These are phyloP conservation scores for Brachyopa scutellaris DNA, from an alignment of 2,888 invertebrate species.

Conservation along the genomic window DNA sequence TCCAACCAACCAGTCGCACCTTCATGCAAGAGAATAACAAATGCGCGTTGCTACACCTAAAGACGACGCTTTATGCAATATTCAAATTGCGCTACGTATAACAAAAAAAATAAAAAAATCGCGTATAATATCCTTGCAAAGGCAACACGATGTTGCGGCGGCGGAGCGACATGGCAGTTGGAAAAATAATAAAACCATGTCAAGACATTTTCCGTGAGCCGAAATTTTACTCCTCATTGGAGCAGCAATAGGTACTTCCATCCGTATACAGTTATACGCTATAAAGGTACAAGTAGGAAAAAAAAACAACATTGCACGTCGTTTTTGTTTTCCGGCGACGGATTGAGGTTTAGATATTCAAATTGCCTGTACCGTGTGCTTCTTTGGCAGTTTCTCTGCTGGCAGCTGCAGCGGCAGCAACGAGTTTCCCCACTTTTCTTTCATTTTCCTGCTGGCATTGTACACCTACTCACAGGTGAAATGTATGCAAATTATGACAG, in stretches of 20 bases:
- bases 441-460: slow-evolving; percentile 28
- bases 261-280: too few relatives aligned
- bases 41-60: slow-evolving; percentile 5
- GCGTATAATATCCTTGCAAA: slow-evolving; percentile 31
- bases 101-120: too few relatives aligned
- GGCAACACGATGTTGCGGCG: background rate
- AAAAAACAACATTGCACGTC: slow-evolving; percentile 14
- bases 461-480: slow-evolving; percentile 54
- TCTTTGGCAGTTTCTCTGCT: slow-evolving; percentile 4
- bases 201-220: slow-evolving; percentile 40
- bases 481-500: slow-evolving; percentile 70
- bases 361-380: slow-evolving; percentile 31
- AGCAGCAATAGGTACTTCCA: too few relatives aligned
- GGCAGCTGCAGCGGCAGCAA: slow-evolving; percentile 8
- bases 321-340: slow-evolving; percentile 1
- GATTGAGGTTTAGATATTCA: slow-evolving; percentile 59
- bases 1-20: slow-evolving; percentile 36
- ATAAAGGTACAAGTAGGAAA: too few relatives aligned
- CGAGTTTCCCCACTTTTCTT: slow-evolving; percentile 5
- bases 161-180: background rate
- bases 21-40: slow-evolving; percentile 30
- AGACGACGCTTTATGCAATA: slow-evolving; percentile 33
- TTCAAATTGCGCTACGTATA: slow-evolving; percentile 61
- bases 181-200: slow-evolving; percentile 51
- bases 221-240: slow-evolving; percentile 7